Evolutionary conservation across 2,113 vertebrate species (phyloP).

Genomic region (Arvicanthis niloticus): DNA sequence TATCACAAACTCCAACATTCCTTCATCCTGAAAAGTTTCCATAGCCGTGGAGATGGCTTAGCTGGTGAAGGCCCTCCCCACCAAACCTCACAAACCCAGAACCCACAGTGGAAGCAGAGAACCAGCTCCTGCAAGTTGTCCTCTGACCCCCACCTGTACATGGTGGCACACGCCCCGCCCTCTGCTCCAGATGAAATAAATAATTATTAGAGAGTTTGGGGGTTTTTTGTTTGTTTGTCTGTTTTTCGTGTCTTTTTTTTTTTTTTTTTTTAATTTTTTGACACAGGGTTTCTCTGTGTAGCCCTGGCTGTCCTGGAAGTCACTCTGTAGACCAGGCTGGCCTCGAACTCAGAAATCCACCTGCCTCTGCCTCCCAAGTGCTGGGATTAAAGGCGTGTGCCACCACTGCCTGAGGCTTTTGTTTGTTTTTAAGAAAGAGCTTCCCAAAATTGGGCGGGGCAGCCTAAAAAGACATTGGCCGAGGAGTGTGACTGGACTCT

Average conservation of each 20-base stretch:
- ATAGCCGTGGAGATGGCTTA: not conserved
- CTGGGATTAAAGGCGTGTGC: no score
- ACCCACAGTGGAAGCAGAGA: not conserved
- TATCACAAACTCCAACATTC: constrained; percentile 67
- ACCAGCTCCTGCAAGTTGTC: not conserved
- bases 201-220: not conserved
- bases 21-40: constrained; percentile 59
- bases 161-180: not conserved
- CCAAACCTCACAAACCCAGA: not conserved
- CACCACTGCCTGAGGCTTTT: no score
- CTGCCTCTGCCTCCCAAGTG: no score
- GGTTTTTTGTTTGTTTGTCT: no score
- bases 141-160: not conserved
- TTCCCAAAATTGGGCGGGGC: constrained; percentile 66
- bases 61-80: not conserved
- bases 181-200: not conserved
- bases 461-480: constrained; percentile 34
- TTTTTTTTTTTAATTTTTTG: no score
- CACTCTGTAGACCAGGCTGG: no score
- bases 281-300: no score
- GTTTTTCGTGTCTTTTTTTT: no score
- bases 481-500: not conserved
- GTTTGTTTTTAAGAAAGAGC: not conserved
- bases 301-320: no score
- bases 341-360: no score